phyloP scores from a whole-genome alignment of 2,888 invertebrate species.

The Acrobasis consociella region DNA sequence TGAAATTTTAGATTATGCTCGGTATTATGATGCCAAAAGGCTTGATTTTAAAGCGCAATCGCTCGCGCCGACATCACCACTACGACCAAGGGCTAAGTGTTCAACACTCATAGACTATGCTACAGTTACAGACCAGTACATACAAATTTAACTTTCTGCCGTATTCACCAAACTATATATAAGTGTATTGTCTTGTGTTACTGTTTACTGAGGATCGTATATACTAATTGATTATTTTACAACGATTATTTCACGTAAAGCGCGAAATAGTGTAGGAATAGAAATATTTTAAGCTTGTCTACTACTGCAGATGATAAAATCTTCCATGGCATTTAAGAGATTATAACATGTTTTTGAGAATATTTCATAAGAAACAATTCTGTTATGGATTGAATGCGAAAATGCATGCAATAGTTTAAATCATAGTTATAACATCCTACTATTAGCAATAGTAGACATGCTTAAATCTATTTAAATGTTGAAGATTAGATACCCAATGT shows the following conservation, averaged over 20 bases:
- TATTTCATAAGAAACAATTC: too few relatives aligned
- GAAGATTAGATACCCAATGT: conserved; percentile 1
- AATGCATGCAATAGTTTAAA: not conserved
- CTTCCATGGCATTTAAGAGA: too few relatives aligned
- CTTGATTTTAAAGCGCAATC: not conserved
- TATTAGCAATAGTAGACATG: conserved; percentile 1
- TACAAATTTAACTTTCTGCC: conserved; percentile 76
- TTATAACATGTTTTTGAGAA: too few relatives aligned
- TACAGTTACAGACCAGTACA: conserved; percentile 61
- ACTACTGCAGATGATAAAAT: not conserved
- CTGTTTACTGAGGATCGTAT: conserved; percentile 71
- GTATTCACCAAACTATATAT: conserved; percentile 78
- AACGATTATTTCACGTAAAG: conserved; percentile 38
- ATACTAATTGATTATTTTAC: conserved; percentile 59
- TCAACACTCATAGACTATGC: conserved; percentile 62
- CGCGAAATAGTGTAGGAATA: conserved; percentile 23
- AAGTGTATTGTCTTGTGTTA: conserved; percentile 80
- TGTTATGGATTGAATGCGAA: too few relatives aligned
- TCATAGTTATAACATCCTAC: not conserved
- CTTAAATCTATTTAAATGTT: not conserved
- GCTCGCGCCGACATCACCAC: conserved; percentile 38
- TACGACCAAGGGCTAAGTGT: conserved; percentile 39
- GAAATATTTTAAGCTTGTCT: conserved; percentile 22
- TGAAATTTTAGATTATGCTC: too few relatives aligned
- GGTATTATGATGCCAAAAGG: too few relatives aligned